Base-by-base conservation (phyloP, 2,888 invertebrate species). In the Lapara coniferarum region DNA sequence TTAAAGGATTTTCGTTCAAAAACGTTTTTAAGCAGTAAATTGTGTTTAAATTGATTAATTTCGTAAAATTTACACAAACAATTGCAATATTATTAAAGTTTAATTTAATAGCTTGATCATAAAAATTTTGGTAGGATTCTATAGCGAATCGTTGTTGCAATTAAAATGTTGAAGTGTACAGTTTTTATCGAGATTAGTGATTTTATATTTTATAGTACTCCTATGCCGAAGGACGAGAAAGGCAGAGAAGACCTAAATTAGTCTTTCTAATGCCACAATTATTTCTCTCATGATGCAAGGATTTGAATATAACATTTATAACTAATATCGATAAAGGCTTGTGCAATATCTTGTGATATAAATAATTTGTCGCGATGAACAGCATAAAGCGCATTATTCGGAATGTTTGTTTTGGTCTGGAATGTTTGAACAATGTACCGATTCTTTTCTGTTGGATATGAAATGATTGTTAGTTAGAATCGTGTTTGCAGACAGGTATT, bases 121-220 rank as follows among this genome's bases (percentile, higher is more conserved):
- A 49, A 63, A 49, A 19, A 19, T 12, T 63, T 63, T 63, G 10
- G 49, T 63, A 63, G 49, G 49, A 63, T 63, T 63, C 63, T 19
- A 19, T 63, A 63, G 63, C 19, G 49, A 63, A 63, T 63, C 49
- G 46, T 59, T 63, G 59, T 63, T 63, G 46, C 13, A 63, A 63
- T 19, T 46, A 63, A 49, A 75, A 58, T 72, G 71, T 67, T 79
- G 76, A 51, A 76, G 14, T 37, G 57, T 46, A 19, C 46, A 16
- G 44, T 63, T 49, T 49, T 16, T 49, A 63, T 63, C 63, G 63
- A 63, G 10, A 63, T 63, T 19, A 25, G 63, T 63, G 19, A 63
- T 63, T 46, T 46, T 46, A 19, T n/a, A 13, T 49, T 19, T 12
- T 49, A 25, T 13, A 13, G 12, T 1, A 19, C 44, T 44, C 16